phyloP scores from a whole-genome alignment of 2,888 invertebrate genomes.

The Eupithecia exiguata region DNA sequence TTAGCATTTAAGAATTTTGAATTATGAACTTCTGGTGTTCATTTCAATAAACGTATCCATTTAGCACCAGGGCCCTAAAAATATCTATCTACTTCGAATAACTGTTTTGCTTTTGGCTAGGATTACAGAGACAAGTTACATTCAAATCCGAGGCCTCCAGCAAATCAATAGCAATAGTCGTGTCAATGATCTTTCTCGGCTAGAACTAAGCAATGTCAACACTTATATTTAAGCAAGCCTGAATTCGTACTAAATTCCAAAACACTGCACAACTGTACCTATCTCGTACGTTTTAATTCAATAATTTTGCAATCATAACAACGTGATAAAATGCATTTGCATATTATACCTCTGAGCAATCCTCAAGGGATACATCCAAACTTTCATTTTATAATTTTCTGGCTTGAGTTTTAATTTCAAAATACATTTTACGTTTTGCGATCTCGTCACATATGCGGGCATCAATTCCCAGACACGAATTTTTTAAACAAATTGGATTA shows the following conservation, averaged over 20 bases:
- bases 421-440: slow-evolving; percentile 44
- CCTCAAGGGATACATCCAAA: slow-evolving; percentile 36
- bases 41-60: not conserved
- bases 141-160: slow-evolving; percentile 37
- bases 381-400: slow-evolving; percentile 41
- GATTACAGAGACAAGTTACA: not conserved
- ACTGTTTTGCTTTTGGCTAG: not conserved
- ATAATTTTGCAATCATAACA: slow-evolving; percentile 36
- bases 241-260: not conserved
- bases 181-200: slow-evolving; percentile 54
- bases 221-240: slow-evolving; percentile 31
- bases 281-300: slow-evolving; percentile 2
- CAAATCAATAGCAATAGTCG: slow-evolving; percentile 57
- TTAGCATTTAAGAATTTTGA: not conserved
- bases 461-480: slow-evolving; percentile 40
- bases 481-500: slow-evolving; percentile 42
- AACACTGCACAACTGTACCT: not conserved
- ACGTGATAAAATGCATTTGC: slow-evolving; percentile 38
- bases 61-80: not conserved
- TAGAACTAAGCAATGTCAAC: slow-evolving; percentile 49
- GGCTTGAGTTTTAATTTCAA: slow-evolving; percentile 40
- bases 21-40: not conserved
- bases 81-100: not conserved
- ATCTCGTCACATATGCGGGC: slow-evolving; percentile 41
- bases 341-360: slow-evolving; percentile 31